Conservation (phyloP, 2,888 invertebrate genomes). For the Tachina grossa region DNA sequence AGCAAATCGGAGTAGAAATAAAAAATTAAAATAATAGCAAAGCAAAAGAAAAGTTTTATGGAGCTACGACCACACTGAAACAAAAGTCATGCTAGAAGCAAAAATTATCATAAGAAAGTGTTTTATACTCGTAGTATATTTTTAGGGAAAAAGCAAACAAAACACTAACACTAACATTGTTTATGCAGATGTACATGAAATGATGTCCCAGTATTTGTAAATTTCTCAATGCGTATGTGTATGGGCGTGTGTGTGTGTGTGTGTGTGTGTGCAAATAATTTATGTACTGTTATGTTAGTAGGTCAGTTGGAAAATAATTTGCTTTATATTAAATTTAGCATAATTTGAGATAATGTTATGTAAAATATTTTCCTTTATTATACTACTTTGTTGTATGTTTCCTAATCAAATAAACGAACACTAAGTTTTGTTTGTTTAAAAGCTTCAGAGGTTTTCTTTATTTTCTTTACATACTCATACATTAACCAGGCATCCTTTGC, state of each 20-base stretch:
- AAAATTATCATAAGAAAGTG: slow-evolving; percentile 54
- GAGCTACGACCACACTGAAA: slow-evolving; percentile 23
- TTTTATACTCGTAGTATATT: slow-evolving; percentile 54
- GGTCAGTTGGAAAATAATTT: slow-evolving; percentile 71
- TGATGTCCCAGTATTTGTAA: not conserved
- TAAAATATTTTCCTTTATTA: slow-evolving; percentile 34
- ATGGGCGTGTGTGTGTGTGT: not conserved
- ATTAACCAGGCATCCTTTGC: not conserved
- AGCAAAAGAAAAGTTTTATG: slow-evolving; percentile 24
- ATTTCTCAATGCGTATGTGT: not conserved
- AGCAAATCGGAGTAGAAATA: slow-evolving; percentile 32
- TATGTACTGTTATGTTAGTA: slow-evolving; percentile 59
- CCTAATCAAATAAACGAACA: slow-evolving; percentile 40
- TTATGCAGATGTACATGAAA: slow-evolving; percentile 32
- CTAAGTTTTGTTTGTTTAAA: slow-evolving; percentile 19
- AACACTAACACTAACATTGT: slow-evolving; percentile 41
- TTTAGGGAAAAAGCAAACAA: slow-evolving; percentile 43
- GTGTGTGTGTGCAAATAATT: slow-evolving; percentile 52
- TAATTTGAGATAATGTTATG: slow-evolving; percentile 67
- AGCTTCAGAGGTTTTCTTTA: slow-evolving; percentile 7
- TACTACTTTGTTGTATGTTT: slow-evolving; percentile 3
- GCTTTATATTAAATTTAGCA: slow-evolving; percentile 67
- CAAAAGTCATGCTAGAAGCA: slow-evolving; percentile 32
- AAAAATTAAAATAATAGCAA: slow-evolving; percentile 26
- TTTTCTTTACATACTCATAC: not conserved